Base-by-base conservation (phyloP, 2,797 vertebrate species). In the Triplophysa yarkandensis region DNA sequence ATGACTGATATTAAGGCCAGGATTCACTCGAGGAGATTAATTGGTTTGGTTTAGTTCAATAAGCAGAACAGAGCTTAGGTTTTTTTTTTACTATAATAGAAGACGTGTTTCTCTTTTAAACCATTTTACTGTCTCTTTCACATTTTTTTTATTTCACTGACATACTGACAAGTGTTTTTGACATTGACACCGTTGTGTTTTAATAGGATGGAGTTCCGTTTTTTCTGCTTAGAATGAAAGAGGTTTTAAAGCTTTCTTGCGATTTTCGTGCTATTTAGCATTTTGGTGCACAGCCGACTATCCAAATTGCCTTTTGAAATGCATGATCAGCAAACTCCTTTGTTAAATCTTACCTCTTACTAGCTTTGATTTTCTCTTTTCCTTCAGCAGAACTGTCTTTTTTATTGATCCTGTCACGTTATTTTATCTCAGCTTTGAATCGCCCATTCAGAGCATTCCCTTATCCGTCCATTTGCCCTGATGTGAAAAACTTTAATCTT, bases 351-450 rank as follows among this genome's bases (percentile, higher is more conserved):
- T 32, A 27, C 25, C 63, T 43, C 4, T 13, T 14, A 54, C 43
- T 43, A 25, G 32, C 61, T 44, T 77, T 23, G 7, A 66, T 63
- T 21, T 44, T 67, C 68, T 71, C 25, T 77, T 63, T 73, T 65
- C 60, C 63, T 77, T 69, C 11, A 70, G 23, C 68, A 25, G 6
- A 39, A 46, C 19, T 25, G 55, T 57, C 46, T 70, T n/a, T 68
- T 62, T 75, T 58, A 72, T 79, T 74, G 62, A 74, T 76, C 71
- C 41, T 50, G 62, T 78, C 77, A 63, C 34, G 52, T 76, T 28
- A 67, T 50, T 71, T 21, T 66, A 82, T 65, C 46, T 62, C 57
- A 41, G 32, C 61, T 50, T 80, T 71, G 36, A 74, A 79, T 48
- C 23, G 32, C 71, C 58, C 54, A 74, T 67, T 76, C 62, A 67